These are phyloP conservation scores for Taeniopygia guttata DNA, from an alignment of 2,797 vertebrate genomes.

Conservation along the genomic window DNA sequence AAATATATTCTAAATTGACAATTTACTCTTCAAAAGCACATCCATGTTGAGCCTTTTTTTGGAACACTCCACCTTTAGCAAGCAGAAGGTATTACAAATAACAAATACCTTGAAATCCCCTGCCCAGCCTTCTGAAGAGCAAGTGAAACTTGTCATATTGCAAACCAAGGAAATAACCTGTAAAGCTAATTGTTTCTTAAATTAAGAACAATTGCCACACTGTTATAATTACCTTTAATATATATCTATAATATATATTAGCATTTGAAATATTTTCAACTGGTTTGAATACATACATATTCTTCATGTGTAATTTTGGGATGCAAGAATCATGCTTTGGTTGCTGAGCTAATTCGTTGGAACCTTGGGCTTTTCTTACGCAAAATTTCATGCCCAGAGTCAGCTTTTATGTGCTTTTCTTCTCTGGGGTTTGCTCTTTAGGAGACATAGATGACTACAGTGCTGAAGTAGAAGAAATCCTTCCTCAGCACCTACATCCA, in stretches of 20 bases:
- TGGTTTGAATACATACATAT: background rate
- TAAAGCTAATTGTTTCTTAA: background rate
- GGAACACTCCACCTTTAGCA: background rate
- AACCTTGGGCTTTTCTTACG: background rate
- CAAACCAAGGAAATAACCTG: background rate
- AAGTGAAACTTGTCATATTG: background rate
- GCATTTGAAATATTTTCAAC: background rate
- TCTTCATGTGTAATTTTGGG: background rate
- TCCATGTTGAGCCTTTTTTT: background rate
- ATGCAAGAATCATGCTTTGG: background rate
- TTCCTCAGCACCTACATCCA: slow-evolving; percentile 93
- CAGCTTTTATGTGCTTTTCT: background rate
- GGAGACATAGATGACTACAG: slow-evolving; percentile 92
- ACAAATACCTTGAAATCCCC: background rate
- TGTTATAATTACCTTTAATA: background rate
- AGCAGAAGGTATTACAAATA: background rate
- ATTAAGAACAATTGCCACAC: background rate
- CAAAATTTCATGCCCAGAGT: background rate
- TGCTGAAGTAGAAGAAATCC: slow-evolving; percentile 90
- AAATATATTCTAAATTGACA: background rate
- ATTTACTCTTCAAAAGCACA: background rate
- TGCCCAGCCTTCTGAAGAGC: background rate
- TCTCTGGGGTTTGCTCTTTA: slow-evolving; percentile 44
- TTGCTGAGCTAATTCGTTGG: background rate
- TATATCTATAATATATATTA: background rate